Conservation (phyloP, 2,888 invertebrate genomes). For the Coelinius sp. region DNA sequence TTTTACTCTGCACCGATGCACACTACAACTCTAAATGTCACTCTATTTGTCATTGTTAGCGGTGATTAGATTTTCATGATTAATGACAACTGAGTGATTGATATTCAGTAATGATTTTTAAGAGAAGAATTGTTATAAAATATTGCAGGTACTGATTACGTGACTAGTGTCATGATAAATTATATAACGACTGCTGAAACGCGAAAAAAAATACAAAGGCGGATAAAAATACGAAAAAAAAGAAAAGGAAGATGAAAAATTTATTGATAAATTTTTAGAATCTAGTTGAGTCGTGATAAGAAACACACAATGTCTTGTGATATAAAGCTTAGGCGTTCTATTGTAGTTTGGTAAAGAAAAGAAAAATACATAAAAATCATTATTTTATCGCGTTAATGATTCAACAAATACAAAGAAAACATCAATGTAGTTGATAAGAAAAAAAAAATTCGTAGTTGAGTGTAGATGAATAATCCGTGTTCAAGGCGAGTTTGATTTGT, state of each 20-base stretch:
- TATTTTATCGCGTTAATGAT: constrained; percentile 49
- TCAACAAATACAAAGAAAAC: constrained; percentile 5
- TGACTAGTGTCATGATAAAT: constrained; percentile 12
- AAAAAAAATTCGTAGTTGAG: constrained; percentile 18
- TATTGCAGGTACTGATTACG: constrained; percentile 17
- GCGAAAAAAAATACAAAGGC: constrained; percentile 21
- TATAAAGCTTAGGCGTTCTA: constrained; percentile 54
- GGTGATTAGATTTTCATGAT: constrained; percentile 22
- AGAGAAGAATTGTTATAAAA: not conserved
- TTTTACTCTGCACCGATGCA: constrained; percentile 8
- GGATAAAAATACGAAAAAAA: constrained; percentile 6
- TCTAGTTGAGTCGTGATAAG: constrained; percentile 50
- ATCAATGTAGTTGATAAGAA: constrained; percentile 2
- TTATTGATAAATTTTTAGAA: constrained; percentile 50
- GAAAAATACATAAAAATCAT: constrained; percentile 47
- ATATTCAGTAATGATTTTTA: constrained; percentile 20
- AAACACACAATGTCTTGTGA: constrained; percentile 59
- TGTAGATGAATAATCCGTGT: constrained; percentile 18
- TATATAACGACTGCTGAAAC: constrained; percentile 23
- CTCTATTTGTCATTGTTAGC: not conserved
- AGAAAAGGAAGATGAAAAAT: constrained; percentile 17
- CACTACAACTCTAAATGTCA: not conserved
- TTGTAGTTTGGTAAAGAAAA: constrained; percentile 46
- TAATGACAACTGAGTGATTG: not conserved
- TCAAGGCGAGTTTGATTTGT: not conserved